Percentiles rank a stretch among this genome's conserved stretches.
These are phyloP conservation scores for Watersipora subatra DNA, from an alignment of 1,140 invertebrate genomes.

Conservation along the genomic window DNA sequence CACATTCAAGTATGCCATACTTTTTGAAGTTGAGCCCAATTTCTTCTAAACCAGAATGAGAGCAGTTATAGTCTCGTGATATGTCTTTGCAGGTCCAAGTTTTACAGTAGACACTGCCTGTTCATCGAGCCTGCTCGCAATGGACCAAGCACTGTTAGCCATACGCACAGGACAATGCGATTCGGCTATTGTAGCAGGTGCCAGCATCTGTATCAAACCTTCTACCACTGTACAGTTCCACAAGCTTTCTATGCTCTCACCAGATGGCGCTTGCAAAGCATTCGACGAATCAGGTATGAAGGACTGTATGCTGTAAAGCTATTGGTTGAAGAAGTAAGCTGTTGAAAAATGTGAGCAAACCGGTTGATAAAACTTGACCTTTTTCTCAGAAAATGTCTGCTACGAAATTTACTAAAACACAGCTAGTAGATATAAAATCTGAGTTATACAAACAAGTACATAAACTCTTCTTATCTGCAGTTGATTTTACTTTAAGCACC, in stretches of 20 bases:
- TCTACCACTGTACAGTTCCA: slow-evolving; percentile 78
- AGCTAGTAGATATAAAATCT: no score
- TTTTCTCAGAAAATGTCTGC: no score
- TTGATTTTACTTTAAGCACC: no score
- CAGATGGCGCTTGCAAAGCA: slow-evolving; percentile 77
- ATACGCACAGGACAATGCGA: slow-evolving; percentile 77
- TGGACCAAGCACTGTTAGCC: slow-evolving; percentile 68
- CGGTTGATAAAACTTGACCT: no score
- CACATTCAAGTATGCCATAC: no score
- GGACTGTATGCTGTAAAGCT: not conserved
- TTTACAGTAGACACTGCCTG: slow-evolving; percentile 88
- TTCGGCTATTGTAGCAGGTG: slow-evolving; percentile 76
- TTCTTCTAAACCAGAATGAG: no score
- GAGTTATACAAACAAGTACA: no score
- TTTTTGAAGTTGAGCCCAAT: no score
- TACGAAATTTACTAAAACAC: no score
- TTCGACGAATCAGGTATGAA: slow-evolving; percentile 67
- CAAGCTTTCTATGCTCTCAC: slow-evolving; percentile 72
- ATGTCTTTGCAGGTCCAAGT: slow-evolving; percentile 58
- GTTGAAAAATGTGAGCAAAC: not conserved
- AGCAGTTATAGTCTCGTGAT: no score
- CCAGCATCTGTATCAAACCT: slow-evolving; percentile 72
- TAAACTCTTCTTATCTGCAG: no score
- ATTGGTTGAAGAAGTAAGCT: not conserved
- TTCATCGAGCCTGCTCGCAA: slow-evolving; percentile 74